Base-by-base conservation (phyloP, 1,140 invertebrate genomes). In the Listronotus oregonensis region DNA sequence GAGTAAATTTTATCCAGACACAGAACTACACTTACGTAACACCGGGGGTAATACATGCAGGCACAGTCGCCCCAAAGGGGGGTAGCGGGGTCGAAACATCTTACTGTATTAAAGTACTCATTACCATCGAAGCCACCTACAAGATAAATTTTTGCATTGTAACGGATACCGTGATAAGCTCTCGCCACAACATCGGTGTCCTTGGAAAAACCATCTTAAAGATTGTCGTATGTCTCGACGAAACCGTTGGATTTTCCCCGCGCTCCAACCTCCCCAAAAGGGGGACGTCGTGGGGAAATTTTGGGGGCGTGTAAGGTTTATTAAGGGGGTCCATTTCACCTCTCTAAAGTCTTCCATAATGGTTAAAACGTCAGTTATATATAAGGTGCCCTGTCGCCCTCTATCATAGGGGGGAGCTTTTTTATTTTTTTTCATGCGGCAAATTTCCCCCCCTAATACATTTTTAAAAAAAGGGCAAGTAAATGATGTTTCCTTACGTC, bases 251-350 rank as follows among this genome's bases (percentile, higher is more conserved):
- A 90, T 63, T 86, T 88, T 12, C 89, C 89, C 4, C 4, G 87
- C 87, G 70, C 87, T 90, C 91, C 91, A 94, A 6, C 91, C 91
- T 7, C 87, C 89, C 49, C 90, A 83, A 6, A 73, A 91, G 90
- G 1, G 91, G 73, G 49, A 90, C 84, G 72, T 89, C 86, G 66
- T 86, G 83, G 0, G 90, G 89, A 40, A 90, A 82, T 57, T 89
- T 75, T 0, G 89, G 87, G 43, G 86, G 77, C 12, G 83, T 79
- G 5, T 87, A 69, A 2, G 83, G 83, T 70, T 86, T 82, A 63
- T 69, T 60, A 6, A 82, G 82, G 1, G 84, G 71, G 64, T 86
- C 85, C 11, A 82, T 77, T 18, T 66, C 37, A 14, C 47, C 70
- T 86, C 85, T 2, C 79, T 80, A 12, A 80, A 80, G 27, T 80